Base-by-base conservation (phyloP, 2,113 vertebrate genomes). In the Pachypanchax playfairii region DNA sequence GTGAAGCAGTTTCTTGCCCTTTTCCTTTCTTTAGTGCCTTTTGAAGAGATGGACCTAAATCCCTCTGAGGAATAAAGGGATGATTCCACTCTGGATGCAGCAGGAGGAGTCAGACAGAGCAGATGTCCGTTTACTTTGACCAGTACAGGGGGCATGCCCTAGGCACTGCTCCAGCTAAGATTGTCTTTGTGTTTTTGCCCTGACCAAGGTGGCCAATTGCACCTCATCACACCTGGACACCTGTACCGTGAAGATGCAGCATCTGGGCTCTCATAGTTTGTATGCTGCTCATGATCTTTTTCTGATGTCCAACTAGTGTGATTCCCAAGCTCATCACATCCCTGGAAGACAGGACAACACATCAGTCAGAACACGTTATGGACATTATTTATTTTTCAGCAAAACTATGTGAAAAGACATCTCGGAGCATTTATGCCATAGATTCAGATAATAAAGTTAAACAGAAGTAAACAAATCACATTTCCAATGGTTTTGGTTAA, bases 271-370 rank as follows among this genome's bases (percentile, higher is more conserved):
- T 95, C 94, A 94, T 98, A 91, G 96, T 99, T 94, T 99, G 97
- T 96, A 99, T 97, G 95, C 95, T 98, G 94, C 95, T 98, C 95
- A 98, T 97, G 84, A 99, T 95, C 93, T 98, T 99, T 91, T 99
- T 99, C 86, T 99, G 97, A 92, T 99, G 97, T 79, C 97, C 97
- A 83, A 97, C 96, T 84, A 98, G 91, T 66, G 96, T 94, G 91
- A 99, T 98, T 70, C 97, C 97, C 93, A 99, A 93, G 90, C 94
- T 96, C 94, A 98, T 96, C 90, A 98, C 94, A 83, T 99, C 97
- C 82, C 97, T 99, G 92, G 68, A 87, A 92, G 89, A 90, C n/a
- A n/a, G n/a, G 89, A 87, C 88, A 90, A 78, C 17, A 59, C 69
- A 80, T 82, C 68, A 70, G 79, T 90, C 81, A 85, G n/a, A n/a